Base-by-base conservation (phyloP, 2,797 vertebrate species). In the Monodelphis domestica region DNA sequence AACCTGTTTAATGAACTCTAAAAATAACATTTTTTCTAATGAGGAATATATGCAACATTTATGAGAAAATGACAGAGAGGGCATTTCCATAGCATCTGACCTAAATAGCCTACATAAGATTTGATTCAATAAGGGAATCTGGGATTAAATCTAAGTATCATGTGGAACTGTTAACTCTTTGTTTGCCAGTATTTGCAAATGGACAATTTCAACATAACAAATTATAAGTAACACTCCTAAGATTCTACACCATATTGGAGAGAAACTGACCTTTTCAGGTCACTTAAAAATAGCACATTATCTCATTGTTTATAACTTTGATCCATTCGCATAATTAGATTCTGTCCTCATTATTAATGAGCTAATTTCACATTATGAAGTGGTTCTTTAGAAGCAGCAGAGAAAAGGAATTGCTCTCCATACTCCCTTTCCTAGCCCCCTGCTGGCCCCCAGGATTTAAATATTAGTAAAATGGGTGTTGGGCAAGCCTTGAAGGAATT, bases 1-100 rank as follows among this genome's bases (percentile, higher is more conserved):
- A 97, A 95, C 95, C 94, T 89, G 88, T 94, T 97, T 97, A 97
- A 97, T 96, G 94, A 97, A 96, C 89, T 97, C 97, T 95, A 97
- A 97, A 97, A 97, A 97, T 97, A 97, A 97, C 96, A 89, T 55
- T 95, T 94, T 95, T 97, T 96, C 93, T 89, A 96, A 59, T 94
- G 94, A 92, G 95, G 96, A 87, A 57, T 56, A 87, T 33, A 57
- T 45, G 92, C 91, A 95, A 78, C 90, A 90, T 91, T 97, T 96
- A 96, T 95, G 95, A 93, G 96, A 91, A 95, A 97, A 92, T 95
- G 96, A 96, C 95, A 97, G 89, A 88, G 59, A 96, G 95, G 94
- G 30, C 93, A 92, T 33, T 95, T 91, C 88, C 92, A 89, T 24
- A 89, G 88, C 94, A 90, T 94, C 51, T 90, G 95, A 97, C 97